These are phyloP conservation scores for Lathamus discolor DNA, from an alignment of 2,113 vertebrate species.

Conservation along the genomic window DNA sequence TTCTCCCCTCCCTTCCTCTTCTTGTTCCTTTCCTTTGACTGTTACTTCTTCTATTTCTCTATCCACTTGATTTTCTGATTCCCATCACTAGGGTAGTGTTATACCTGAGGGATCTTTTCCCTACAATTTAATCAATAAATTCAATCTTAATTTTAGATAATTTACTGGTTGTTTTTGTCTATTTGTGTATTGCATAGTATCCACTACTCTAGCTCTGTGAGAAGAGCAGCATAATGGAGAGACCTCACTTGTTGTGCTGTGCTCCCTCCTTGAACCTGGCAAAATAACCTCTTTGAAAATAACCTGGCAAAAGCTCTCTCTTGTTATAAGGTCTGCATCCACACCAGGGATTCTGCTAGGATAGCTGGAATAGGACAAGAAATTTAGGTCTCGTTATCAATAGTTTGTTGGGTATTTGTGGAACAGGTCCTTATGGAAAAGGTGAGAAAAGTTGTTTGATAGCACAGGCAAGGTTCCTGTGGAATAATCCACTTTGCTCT, in stretches of 20 bases:
- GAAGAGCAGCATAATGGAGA: neutral
- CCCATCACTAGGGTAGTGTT: neutral
- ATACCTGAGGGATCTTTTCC: neutral
- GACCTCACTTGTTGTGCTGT: neutral
- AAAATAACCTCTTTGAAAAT: neutral
- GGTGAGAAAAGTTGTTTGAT: neutral
- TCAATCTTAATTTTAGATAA: neutral
- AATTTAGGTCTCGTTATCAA: neutral
- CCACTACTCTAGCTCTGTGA: neutral
- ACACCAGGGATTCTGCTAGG: neutral
- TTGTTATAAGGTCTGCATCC: neutral
- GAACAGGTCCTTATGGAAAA: neutral
- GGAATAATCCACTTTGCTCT: neutral
- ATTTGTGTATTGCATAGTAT: neutral
- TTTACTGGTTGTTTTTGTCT: neutral
- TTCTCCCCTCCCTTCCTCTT: neutral
- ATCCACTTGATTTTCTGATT: neutral
- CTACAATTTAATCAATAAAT: neutral
- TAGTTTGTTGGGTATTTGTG: neutral
- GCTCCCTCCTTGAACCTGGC: neutral
- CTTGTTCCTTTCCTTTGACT: neutral
- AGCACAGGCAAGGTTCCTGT: neutral
- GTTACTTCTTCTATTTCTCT: neutral
- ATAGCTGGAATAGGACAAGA: neutral
- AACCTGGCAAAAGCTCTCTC: neutral